Evolutionary conservation across 2,888 invertebrate species (phyloP).

Genomic region (Oscheius sp.): DNA sequence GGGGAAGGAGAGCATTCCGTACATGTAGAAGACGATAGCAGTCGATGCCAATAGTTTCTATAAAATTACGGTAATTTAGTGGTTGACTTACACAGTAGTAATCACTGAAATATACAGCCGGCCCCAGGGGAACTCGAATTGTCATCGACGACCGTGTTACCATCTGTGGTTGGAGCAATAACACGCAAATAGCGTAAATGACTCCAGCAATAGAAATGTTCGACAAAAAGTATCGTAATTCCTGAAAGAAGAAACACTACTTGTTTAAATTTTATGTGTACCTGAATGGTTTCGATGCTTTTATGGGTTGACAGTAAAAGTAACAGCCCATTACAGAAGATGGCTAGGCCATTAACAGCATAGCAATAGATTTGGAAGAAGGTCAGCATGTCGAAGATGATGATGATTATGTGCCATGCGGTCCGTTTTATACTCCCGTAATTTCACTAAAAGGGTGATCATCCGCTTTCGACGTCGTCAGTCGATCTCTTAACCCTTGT

Average conservation of each 20-base stretch:
- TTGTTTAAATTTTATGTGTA: background rate
- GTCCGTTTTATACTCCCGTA: background rate
- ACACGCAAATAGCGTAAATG: slow-evolving; percentile 38
- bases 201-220: slow-evolving; percentile 48
- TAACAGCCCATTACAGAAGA: slow-evolving; percentile 42
- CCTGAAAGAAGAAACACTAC: slow-evolving; percentile 25
- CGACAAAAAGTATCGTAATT: slow-evolving; percentile 54
- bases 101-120: slow-evolving; percentile 40
- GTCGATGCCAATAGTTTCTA: slow-evolving; percentile 43
- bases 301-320: slow-evolving; percentile 46
- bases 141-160: slow-evolving; percentile 49
- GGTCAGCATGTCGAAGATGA: slow-evolving; percentile 14
- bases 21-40: slow-evolving; percentile 42
- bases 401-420: background rate
- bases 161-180: slow-evolving; percentile 47
- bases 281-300: slow-evolving; percentile 48
- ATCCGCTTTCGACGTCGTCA: slow-evolving; percentile 9
- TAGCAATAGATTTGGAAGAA: slow-evolving; percentile 50
- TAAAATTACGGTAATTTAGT: too few relatives aligned
- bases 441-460: slow-evolving; percentile 15
- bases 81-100: slow-evolving; percentile 32
- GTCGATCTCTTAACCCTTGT: background rate
- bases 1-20: slow-evolving; percentile 50
- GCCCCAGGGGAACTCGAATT: slow-evolving; percentile 52
- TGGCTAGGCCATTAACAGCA: slow-evolving; percentile 39